Evolutionary conservation across 2,113 vertebrate species (phyloP), one percentile per base, ranked within the genome.

Genomic region (Leucoraja erinaceus): DNA sequence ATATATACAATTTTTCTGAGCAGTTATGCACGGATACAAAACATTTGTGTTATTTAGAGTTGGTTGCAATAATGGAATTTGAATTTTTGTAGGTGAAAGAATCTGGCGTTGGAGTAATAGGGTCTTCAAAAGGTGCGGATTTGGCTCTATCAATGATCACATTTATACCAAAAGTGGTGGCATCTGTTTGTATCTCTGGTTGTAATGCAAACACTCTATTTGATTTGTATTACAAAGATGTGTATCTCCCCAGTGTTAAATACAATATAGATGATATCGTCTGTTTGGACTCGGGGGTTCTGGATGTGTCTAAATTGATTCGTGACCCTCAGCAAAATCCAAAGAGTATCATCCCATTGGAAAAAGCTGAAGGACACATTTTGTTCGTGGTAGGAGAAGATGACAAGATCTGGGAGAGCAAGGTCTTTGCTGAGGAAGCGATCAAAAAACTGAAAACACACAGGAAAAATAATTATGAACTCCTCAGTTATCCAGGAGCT

Each of bases 91-190:
- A 97, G 96, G 95, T 96, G 86, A 96, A 95, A 93, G 95, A 94
- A 59, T 95, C 96, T 93, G 96, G 95, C 93, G 75, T 96, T 94
- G 96, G 96, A 94, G 95, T 96, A 81, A 94, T 95, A 93, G 96
- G 95, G 33, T 96, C 95, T 88, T 96, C 96, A 56, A 96, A 96
- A 94, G 96, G 96, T 93, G 94, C 94, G 93, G 96, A 96, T 94
- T 92, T 96, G 93, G 96, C 95, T 3, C 94, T 96, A 92, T 95
- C 95, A 93, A 96, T 96, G 96, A 94, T 94, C 93, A 96, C 95
- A 74, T 96, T 96, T 94, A 94, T 96, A 75, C 95, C 96, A 70
- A 95, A 96, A 93, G 95, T 95, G 10, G 94, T 96, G 93, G 96
- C 95, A 93, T 95, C 94, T 18, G 94, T 96, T 75, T 96, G 93